A percentile compares a stretch with the other conserved stretches of the same genome.
These are phyloP conservation scores for Drosophila nigromelanica DNA, from an alignment of 1,140 invertebrate genomes.

Conservation along the genomic window DNA sequence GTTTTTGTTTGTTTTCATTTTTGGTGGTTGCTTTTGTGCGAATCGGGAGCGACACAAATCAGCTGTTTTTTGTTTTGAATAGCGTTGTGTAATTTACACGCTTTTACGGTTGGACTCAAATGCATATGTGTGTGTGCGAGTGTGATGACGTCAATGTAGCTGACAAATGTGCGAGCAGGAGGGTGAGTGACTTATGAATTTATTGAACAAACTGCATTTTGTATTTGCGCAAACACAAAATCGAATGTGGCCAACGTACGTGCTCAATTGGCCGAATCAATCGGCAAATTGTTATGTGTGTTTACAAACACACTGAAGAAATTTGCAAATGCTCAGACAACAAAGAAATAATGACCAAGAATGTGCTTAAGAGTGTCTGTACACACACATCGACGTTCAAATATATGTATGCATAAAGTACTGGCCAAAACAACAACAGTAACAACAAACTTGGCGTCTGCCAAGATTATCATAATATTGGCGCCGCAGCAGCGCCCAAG, in stretches of 20 bases:
- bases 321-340: constrained; percentile 45
- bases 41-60: constrained; percentile 40
- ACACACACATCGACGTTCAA: constrained; percentile 1
- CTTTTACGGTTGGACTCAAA: constrained; percentile 15
- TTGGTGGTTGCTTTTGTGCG: constrained; percentile 24
- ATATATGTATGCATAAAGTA: too few relatives aligned
- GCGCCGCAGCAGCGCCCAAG: constrained; percentile 19
- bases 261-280: constrained; percentile 58
- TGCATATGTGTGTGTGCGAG: background rate
- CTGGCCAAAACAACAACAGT: constrained; percentile 16
- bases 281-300: constrained; percentile 24
- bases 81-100: constrained; percentile 59
- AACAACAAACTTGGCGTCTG: constrained; percentile 56
- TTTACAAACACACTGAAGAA: constrained; percentile 63
- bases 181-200: constrained; percentile 13
- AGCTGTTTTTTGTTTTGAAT: constrained; percentile 78
- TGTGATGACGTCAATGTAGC: constrained; percentile 40
- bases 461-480: constrained; percentile 49
- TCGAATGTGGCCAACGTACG: constrained; percentile 25
- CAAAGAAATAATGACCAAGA: constrained; percentile 51
- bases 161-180: background rate
- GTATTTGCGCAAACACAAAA: constrained; percentile 20
- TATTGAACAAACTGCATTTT: constrained; percentile 16
- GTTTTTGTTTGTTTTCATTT: constrained; percentile 20
- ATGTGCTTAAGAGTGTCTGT: constrained; percentile 25